Conservation (phyloP, 2,113 vertebrate species). For the Manacus vitellinus region DNA sequence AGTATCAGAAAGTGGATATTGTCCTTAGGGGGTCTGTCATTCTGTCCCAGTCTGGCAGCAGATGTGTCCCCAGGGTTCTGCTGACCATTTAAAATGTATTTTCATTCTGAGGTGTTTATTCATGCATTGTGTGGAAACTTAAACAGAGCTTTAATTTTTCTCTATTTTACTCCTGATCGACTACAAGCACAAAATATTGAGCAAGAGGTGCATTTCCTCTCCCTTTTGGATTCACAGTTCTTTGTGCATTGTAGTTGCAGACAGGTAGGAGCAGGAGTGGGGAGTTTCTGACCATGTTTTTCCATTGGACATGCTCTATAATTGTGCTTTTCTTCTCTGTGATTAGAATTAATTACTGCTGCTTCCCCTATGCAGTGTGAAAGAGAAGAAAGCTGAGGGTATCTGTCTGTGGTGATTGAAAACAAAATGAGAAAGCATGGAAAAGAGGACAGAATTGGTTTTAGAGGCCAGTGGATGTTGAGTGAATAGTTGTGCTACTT, state of each 20-base stretch:
- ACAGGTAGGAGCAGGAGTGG: not conserved
- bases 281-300: not conserved
- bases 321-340: slow-evolving; percentile 51
- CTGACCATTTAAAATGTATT: not conserved
- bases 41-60: not conserved
- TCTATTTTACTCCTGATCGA: not conserved
- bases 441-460: slow-evolving; percentile 56
- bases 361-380: slow-evolving; percentile 40
- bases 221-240: not conserved
- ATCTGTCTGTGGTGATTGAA: slow-evolving; percentile 41
- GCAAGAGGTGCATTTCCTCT: not conserved
- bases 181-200: not conserved
- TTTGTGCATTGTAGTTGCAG: not conserved
- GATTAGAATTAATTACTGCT: slow-evolving; percentile 76
- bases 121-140: not conserved
- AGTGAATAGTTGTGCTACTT: slow-evolving; percentile 46
- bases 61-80: not conserved
- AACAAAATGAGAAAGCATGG: slow-evolving; percentile 46
- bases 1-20: not conserved
- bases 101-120: not conserved
- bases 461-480: slow-evolving; percentile 15
- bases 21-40: not conserved
- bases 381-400: slow-evolving; percentile 12
- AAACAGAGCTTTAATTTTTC: not conserved
- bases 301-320: slow-evolving; percentile 21